Conservation (phyloP, 2,797 vertebrate species). For the Podarcis lilfordi region DNA sequence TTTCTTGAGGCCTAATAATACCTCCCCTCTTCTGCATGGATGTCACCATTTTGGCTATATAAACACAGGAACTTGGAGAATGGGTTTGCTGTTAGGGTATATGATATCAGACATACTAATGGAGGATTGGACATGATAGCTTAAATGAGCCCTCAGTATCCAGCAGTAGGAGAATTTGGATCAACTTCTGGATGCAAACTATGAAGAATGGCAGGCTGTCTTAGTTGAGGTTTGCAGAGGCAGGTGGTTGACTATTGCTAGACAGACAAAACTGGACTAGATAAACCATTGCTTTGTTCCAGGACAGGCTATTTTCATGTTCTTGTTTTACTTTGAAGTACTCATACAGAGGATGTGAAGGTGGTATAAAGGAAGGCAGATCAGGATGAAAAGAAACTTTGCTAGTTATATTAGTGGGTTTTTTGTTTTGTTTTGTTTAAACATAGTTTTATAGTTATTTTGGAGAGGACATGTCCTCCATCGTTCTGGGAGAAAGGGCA, state of each 20-base stretch:
- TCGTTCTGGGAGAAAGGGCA: neutral
- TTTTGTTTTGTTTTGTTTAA: neutral
- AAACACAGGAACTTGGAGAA: too few relatives aligned
- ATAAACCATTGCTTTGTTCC: neutral
- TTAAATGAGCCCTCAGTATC: neutral
- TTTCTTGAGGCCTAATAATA: neutral
- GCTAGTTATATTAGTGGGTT: neutral
- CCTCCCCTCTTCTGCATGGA: neutral
- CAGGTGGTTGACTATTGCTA: neutral
- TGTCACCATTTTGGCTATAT: neutral
- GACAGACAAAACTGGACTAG: too few relatives aligned
- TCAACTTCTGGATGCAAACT: neutral
- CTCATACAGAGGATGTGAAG: neutral
- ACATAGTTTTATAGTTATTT: neutral
- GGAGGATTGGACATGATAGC: neutral
- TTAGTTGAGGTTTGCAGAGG: neutral
- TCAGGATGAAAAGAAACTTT: neutral
- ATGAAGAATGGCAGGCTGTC: neutral
- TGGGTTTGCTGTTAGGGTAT: neutral
- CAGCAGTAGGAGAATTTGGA: neutral
- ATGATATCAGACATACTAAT: neutral
- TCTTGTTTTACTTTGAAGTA: neutral
- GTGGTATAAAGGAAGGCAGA: neutral
- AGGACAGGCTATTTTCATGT: neutral
- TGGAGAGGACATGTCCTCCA: neutral